These are phyloP conservation scores for Rana temporaria DNA, from an alignment of 2,113 vertebrate species.

Conservation along the genomic window DNA sequence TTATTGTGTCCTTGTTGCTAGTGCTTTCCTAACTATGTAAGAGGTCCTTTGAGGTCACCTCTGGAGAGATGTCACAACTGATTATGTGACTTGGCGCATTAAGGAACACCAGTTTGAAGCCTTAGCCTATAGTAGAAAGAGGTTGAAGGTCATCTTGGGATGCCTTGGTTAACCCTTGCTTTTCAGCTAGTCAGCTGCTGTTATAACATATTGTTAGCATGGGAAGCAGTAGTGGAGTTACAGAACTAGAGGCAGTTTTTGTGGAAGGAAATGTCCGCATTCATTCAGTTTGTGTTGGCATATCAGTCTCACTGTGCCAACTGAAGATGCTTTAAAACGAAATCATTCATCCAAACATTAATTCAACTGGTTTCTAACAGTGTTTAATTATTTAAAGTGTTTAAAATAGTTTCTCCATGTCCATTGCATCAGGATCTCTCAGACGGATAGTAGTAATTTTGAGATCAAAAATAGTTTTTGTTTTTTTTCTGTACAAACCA, in stretches of 20 bases:
- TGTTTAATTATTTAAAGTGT: slow-evolving; percentile 47
- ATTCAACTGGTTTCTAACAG: slow-evolving; percentile 34
- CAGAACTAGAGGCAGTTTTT: slow-evolving; percentile 17
- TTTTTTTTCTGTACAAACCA: slow-evolving; percentile 1
- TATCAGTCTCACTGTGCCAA: slow-evolving; percentile 23
- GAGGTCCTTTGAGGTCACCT: slow-evolving; percentile 42
- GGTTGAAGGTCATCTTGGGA: neutral
- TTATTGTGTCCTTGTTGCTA: neutral
- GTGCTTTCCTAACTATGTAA: slow-evolving; percentile 25
- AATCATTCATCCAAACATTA: slow-evolving; percentile 47
- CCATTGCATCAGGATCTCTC: slow-evolving; percentile 7
- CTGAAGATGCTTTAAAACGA: slow-evolving; percentile 45
- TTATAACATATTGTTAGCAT: neutral
- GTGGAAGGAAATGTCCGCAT: slow-evolving; percentile 21
- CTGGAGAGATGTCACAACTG: slow-evolving; percentile 18
- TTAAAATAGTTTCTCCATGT: slow-evolving; percentile 46
- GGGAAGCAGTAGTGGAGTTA: neutral
- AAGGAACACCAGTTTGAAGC: neutral
- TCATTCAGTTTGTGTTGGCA: slow-evolving; percentile 28
- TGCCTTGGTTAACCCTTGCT: neutral
- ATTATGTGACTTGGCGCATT: slow-evolving; percentile 16
- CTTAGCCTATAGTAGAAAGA: slow-evolving; percentile 6
- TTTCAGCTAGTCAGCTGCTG: neutral
- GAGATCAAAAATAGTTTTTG: neutral
- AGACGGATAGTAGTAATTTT: slow-evolving; percentile 1